phyloP scores from a whole-genome alignment of 64 coral and sea anemone genomes.

The Montipora foliosa region DNA sequence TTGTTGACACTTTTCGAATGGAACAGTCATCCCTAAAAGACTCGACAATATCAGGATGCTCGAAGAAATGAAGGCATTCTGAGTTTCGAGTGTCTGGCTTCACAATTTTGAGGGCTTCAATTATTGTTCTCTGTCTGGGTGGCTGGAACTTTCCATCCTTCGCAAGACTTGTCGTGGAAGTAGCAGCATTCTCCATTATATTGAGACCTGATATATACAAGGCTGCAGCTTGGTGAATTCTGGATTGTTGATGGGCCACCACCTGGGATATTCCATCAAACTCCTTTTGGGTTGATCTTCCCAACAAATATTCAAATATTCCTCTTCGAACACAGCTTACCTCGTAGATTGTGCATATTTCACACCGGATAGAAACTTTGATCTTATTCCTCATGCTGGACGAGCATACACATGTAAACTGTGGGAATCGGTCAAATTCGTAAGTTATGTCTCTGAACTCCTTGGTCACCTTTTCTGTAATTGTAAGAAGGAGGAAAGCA shows the following conservation, averaged over 20 bases:
- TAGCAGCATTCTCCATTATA: not conserved
- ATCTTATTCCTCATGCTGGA: not conserved
- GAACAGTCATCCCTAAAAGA: slow-evolving; percentile 2
- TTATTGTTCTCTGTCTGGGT: slow-evolving; percentile 22
- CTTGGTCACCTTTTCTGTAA: not conserved
- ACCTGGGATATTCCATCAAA: slow-evolving; percentile 28
- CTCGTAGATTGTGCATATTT: not conserved
- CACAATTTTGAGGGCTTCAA: not conserved
- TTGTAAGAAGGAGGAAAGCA: not conserved
- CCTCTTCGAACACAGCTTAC: not conserved
- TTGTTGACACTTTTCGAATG: slow-evolving; percentile 13
- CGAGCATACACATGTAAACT: not conserved
- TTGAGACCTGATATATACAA: not conserved
- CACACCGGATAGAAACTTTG: not conserved
- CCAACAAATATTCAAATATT: not conserved
- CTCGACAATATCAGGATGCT: not conserved
- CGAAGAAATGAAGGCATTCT: slow-evolving; percentile 1
- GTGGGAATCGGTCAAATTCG: not conserved
- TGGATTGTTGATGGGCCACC: not conserved
- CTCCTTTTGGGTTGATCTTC: not conserved
- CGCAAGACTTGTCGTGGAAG: not conserved
- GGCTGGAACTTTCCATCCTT: not conserved
- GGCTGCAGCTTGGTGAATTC: slow-evolving; percentile 7
- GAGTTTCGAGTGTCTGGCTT: not conserved
- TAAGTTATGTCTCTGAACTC: not conserved